phyloP scores from a whole-genome alignment of 2,888 invertebrate genomes.

The Julus scanicus region DNA sequence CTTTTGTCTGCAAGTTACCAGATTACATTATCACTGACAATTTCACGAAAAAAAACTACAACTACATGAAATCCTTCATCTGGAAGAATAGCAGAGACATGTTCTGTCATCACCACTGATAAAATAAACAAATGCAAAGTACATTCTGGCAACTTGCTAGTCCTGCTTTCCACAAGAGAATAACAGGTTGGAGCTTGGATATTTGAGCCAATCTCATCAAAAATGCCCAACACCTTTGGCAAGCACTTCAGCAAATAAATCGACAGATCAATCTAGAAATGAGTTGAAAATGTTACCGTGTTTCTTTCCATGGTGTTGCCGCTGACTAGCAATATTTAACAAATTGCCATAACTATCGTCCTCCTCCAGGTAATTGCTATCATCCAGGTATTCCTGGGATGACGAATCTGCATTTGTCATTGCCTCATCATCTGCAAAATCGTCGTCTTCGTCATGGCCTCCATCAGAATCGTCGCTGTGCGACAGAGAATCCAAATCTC shows the following conservation, averaged over 20 bases:
- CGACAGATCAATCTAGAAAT: background rate
- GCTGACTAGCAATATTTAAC: constrained; percentile 55
- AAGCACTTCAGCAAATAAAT: too few species aligned
- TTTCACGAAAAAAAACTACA: too few species aligned
- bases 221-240: too few species aligned
- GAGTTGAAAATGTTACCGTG: background rate
- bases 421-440: constrained; percentile 73
- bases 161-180: too few species aligned
- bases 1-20: background rate
- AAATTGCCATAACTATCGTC: constrained; percentile 62
- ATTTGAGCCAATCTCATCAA: too few species aligned
- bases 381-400: constrained; percentile 71
- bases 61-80: too few species aligned
- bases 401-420: constrained; percentile 69
- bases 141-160: too few species aligned
- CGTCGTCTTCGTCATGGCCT: constrained; percentile 65
- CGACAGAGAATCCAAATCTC: constrained; percentile 78
- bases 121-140: too few species aligned
- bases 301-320: constrained; percentile 54
- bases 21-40: too few species aligned
- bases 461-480: constrained; percentile 71
- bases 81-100: too few species aligned
- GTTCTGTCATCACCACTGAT: too few species aligned
- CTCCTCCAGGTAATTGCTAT: constrained; percentile 64
- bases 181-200: too few species aligned